Evolutionary conservation across 2,113 vertebrate genomes (phyloP), one percentile per base, ranked within the genome.

Genomic region (Asarcornis scutulata): DNA sequence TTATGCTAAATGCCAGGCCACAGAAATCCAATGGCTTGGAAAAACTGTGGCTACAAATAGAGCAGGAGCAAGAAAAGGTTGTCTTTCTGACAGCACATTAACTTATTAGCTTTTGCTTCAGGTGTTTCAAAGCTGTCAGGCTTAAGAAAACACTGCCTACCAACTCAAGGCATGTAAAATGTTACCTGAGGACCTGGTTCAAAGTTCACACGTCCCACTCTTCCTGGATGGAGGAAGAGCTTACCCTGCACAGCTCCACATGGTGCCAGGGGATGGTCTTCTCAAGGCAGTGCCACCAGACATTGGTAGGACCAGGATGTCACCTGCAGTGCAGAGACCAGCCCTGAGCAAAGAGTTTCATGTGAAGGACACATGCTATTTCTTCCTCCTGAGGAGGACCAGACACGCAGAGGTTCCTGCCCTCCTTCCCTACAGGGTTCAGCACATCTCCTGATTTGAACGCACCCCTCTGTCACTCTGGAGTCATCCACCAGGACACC

Each of bases 41-140:
- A 42, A 63, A 56, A 56, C 9, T 46, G 22, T 22, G n/a, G 32
- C 7, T 15, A 7, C 8, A 32, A 32, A 17, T 22, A 22, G 36
- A 1, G 4, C 11, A 9, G 9, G 23, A 60, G 26, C 67, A 10
- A 55, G 8, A 55, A 25, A 77, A 68, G 6, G 23, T 17, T 67
- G 27, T 36, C 67, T 15, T 78, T 17, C 22, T 59, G 59, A 9
- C 64, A 68, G 32, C 53, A 42, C 69, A 15, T 11, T 53, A 73
- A 18, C 59, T 31, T 66, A 15, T 11, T 53, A 73, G 22, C 59
- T 31, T 66, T 67, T 42, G 21, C 6, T 8, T 31, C 69, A 38
- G 25, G 53, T 36, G 27, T 11, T 17, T 1, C 4, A 34, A 50
- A 71, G 14, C 29, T 1, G 2, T 3, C 32, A 26, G 0, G 2